These are phyloP conservation scores for Falco concolor DNA, from an alignment of 2,797 vertebrate species.

Conservation along the genomic window DNA sequence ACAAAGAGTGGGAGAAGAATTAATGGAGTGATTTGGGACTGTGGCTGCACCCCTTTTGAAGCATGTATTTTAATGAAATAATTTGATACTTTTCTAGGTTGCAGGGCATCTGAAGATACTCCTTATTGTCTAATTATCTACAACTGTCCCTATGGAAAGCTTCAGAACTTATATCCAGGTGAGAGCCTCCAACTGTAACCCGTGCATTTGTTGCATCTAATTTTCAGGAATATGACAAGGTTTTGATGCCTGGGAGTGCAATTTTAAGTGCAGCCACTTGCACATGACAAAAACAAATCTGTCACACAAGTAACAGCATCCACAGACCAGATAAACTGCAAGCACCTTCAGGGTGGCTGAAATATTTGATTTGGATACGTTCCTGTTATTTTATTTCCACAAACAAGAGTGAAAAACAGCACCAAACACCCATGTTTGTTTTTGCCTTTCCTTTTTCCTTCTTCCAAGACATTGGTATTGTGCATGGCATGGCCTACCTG, in stretches of 20 bases:
- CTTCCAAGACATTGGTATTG: not conserved
- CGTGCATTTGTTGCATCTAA: not conserved
- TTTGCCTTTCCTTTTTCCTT: not conserved
- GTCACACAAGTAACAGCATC: not conserved
- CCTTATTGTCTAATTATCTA: not conserved
- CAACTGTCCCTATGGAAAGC: not conserved
- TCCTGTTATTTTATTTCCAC: not conserved
- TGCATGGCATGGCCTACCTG: not conserved
- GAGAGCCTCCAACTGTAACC: not conserved
- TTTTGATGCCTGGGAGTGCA: not conserved
- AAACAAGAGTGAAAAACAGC: not conserved
- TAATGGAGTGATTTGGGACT: not conserved
- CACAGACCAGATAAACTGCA: not conserved
- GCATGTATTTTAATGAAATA: not conserved
- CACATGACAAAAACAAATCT: not conserved
- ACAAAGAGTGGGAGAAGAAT: not conserved
- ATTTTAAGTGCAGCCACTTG: not conserved
- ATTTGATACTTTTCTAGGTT: not conserved
- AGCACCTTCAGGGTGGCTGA: not conserved
- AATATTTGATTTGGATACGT: not conserved
- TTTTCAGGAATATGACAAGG: not conserved
- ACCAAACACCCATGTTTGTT: fast-evolving
- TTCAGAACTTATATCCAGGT: not conserved
- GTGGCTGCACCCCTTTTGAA: not conserved
- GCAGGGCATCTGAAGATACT: not conserved